phyloP scores from a whole-genome alignment of 2,797 vertebrate genomes.

The Sciurus carolinensis region DNA sequence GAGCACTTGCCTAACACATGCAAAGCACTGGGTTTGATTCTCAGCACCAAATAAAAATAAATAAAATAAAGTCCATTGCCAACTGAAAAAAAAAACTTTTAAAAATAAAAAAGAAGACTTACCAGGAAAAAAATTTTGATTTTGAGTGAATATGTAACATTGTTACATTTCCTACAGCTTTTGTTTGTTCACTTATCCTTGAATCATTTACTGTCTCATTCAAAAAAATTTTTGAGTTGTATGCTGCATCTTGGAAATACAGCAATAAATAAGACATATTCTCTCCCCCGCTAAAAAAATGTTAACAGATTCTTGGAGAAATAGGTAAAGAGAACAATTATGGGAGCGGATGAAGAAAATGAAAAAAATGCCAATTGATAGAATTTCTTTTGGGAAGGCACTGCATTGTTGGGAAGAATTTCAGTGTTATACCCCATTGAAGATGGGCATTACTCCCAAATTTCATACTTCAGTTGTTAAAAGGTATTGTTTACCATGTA shows the following conservation, averaged over 20 bases:
- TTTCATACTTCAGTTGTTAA: not conserved
- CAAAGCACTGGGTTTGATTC: too few relatives aligned
- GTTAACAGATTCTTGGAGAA: not conserved
- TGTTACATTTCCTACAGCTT: not conserved
- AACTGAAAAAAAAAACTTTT: too few relatives aligned
- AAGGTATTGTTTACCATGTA: not conserved
- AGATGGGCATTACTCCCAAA: not conserved
- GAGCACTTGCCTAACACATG: too few relatives aligned
- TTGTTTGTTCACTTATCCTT: not conserved
- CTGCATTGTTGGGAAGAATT: not conserved
- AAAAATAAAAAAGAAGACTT: not conserved
- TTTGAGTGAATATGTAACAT: not conserved
- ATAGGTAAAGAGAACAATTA: slow-evolving; percentile 37
- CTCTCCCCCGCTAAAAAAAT: not conserved
- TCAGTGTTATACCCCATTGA: not conserved
- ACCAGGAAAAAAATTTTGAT: not conserved
- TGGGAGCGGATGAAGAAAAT: not conserved
- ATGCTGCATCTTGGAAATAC: not conserved
- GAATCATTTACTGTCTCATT: slow-evolving; percentile 1
- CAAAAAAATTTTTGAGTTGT: not conserved
- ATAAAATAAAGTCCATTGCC: too few relatives aligned
- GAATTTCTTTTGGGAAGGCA: not conserved
- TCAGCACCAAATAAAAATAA: too few relatives aligned
- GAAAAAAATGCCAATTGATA: slow-evolving; percentile 8
- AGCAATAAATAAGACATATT: not conserved